Evolutionary conservation across 1,140 invertebrate species (phyloP), one percentile per base, ranked within the genome.

Genomic region (Trichonephila inaurata): DNA sequence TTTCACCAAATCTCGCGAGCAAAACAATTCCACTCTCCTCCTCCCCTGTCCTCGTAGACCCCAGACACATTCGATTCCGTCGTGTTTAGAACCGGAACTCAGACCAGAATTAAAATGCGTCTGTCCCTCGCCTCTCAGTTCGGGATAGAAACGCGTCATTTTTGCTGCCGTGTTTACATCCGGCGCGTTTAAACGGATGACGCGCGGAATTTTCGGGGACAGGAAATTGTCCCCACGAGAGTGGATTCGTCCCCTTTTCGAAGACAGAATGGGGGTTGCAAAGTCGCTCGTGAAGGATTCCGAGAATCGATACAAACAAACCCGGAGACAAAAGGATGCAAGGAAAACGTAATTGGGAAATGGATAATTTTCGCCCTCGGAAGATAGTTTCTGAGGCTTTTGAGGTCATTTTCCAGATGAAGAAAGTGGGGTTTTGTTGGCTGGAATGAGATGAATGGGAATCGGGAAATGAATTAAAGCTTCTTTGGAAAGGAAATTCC

Each of bases 91-190:
- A 77, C 72, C 72, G 72, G 72, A 77, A 77, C 72, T 28, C 28
- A 28, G 24, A 77, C 72, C 72, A 77, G 72, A 77, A 77, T 77
- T 77, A 77, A 77, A 77, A 77, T 77, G 72, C 72, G 14, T 77
- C 28, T 77, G 28, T 40, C 33, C 28, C 72, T 16, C 33, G 24
- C 18, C 12, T 77, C 28, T 28, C 14, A 14, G 28, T 51, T 10
- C 51, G 72, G 66, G n/a, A 12, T 24, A n/a, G 66, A 28, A 7
- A 19, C 24, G 40, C 77, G 77, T 44, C 77, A 82, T 82, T 83
- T 83, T 83, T 83, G 82, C 82, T 51, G 51, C 51, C 51, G 82
- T 83, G 82, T 83, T 83, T 83, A 83, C 82, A 58, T 83, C 82
- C 82, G 82, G 82, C 40, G 44, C 72, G 72, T 28, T 77, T 77